Evolutionary conservation across 2,113 vertebrate genomes (phyloP).

Genomic region (human): DNA sequence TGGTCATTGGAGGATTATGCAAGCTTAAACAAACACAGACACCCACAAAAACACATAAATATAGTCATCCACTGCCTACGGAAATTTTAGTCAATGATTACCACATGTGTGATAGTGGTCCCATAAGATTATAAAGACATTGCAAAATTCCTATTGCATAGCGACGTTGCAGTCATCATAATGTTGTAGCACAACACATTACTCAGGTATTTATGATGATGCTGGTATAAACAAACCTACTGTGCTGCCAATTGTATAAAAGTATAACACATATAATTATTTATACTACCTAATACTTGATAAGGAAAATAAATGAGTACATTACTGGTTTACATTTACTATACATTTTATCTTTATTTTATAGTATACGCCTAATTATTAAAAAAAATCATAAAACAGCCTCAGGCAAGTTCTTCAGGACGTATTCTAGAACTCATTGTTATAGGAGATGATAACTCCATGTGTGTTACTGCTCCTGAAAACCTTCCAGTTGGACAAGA

Average conservation of each 20-base stretch:
- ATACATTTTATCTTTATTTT: not conserved
- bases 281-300: not conserved
- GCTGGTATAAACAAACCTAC: not conserved
- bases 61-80: not conserved
- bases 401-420: not conserved
- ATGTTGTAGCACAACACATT: not conserved
- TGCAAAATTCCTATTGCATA: not conserved
- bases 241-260: not conserved
- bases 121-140: not conserved
- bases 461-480: not conserved
- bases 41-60: not conserved
- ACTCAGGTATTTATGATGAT: not conserved
- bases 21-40: not conserved
- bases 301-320: not conserved
- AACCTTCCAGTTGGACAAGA: not conserved
- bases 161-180: not conserved
- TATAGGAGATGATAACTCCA: not conserved
- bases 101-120: not conserved
- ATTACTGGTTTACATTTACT: not conserved
- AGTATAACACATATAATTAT: not conserved
- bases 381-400: not conserved
- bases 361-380: not conserved
- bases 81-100: not conserved
- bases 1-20: not conserved
- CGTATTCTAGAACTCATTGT: not conserved